Base-by-base conservation (phyloP, 1,140 invertebrate species). In the Bombus affinis region DNA sequence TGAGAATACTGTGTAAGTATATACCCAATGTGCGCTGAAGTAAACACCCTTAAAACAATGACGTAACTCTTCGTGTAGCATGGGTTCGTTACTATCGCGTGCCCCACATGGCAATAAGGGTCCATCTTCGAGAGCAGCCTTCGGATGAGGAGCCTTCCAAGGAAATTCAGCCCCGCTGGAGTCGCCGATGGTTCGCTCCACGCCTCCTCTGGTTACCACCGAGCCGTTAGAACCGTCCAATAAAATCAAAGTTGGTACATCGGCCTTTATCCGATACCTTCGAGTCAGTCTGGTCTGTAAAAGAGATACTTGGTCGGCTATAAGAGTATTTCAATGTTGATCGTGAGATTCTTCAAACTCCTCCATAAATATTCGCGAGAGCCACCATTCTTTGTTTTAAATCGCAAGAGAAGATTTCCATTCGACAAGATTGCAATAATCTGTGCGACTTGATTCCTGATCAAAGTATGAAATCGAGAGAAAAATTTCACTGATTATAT, bases 1-100 rank as follows among this genome's bases (percentile, higher is more conserved):
- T 53, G 47, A 53, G 47, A 53, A 53, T 53, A n/a, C 3, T 62
- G 4, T 12, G 10, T 25, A 12, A 62, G 28, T 44, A 35, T 62
- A 65, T 94, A 98, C 97, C 97, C 97, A 98, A 93, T 98, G 96
- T 47, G 98, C 98, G 70, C 97, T 97, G 92, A 98, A 98, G 93
- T 98, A 98, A 89, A 98, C 96, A 25, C 97, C 97, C 91, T 96
- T 96, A 77, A 97, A 96, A 86, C 96, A 96, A 86, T 97, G 95
- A 28, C 95, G 94, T 18, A 97, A 92, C 82, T 96, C 95, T 70
- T 96, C 95, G 88, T 97, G 96, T 44, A 95, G 91, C 91, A 95
- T 94, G 28, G 95, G 94, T 79, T 95, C 94, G 82, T 95, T 95
- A 86, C 91, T 94, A 84, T 93, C 93, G 75, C 96, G 95, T 3